A percentile compares a stretch with the other conserved stretches of the same genome.
These are phyloP conservation scores for Odontomyia ornata DNA, from an alignment of 2,888 invertebrate species.

Conservation along the genomic window DNA sequence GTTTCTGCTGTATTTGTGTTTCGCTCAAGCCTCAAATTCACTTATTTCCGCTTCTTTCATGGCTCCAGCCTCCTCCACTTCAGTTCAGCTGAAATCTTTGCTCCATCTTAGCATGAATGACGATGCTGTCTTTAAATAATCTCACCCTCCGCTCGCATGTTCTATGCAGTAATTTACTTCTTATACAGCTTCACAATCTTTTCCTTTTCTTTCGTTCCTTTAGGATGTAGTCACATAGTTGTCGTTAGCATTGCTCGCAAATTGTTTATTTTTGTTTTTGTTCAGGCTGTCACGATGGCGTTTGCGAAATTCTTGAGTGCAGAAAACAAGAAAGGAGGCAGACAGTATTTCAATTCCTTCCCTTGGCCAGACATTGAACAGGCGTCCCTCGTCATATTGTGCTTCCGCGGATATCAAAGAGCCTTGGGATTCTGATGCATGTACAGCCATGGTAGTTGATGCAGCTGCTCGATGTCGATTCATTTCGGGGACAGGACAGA, in stretches of 20 bases:
- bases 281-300: neutral
- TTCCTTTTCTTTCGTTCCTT: neutral
- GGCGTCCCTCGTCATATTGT: neutral
- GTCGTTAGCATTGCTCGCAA: neutral
- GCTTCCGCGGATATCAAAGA: neutral
- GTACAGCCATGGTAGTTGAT: neutral
- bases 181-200: neutral
- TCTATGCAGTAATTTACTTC: neutral
- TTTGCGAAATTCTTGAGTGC: neutral
- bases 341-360: neutral
- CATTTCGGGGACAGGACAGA: neutral
- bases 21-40: neutral
- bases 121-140: neutral
- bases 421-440: neutral
- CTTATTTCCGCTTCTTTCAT: neutral
- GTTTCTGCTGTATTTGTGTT: neutral
- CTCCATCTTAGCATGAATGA: neutral
- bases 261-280: neutral
- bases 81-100: neutral
- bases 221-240: neutral
- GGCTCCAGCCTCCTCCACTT: neutral
- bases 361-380: neutral
- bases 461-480: neutral
- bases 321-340: neutral
- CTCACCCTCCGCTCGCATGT: neutral